Evolutionary conservation across 2,797 vertebrate species (phyloP).

Genomic region (Acanthornis magna): DNA sequence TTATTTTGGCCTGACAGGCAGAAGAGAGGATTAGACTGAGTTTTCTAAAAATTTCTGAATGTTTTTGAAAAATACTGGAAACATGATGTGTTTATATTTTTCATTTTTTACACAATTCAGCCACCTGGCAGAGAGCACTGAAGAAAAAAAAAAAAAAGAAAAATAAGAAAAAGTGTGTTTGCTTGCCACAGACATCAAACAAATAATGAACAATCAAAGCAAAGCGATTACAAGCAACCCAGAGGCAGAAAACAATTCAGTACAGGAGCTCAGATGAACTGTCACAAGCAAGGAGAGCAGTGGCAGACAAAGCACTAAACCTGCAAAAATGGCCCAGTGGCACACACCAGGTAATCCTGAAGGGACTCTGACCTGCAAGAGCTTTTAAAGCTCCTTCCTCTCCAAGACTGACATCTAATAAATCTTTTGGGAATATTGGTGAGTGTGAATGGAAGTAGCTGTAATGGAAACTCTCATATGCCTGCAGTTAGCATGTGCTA

Average conservation of each 20-base stretch:
- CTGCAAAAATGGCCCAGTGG: neutral
- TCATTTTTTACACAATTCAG: neutral
- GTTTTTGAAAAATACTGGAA: neutral
- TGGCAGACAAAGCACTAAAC: neutral
- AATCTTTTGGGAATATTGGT: neutral
- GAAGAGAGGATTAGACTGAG: neutral
- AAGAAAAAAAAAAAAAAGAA: neutral
- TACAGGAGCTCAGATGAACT: neutral
- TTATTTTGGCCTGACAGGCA: neutral
- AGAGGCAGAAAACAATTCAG: slow-evolving; percentile 27
- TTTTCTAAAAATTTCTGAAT: neutral
- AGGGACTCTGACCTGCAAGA: neutral
- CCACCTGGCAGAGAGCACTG: neutral
- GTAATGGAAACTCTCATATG: neutral
- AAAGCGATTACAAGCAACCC: slow-evolving; percentile 23
- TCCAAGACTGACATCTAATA: neutral
- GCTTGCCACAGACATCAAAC: slow-evolving; percentile 16
- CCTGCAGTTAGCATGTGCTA: neutral
- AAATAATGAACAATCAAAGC: slow-evolving; percentile 42
- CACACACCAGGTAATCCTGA: neutral
- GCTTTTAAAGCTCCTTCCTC: neutral
- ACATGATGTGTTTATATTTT: neutral
- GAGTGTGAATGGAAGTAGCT: neutral
- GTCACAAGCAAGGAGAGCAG: neutral
- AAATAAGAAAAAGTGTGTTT: neutral